These are phyloP conservation scores for Scaptomyza pallida DNA, from an alignment of 1,140 invertebrate genomes.

Conservation along the genomic window DNA sequence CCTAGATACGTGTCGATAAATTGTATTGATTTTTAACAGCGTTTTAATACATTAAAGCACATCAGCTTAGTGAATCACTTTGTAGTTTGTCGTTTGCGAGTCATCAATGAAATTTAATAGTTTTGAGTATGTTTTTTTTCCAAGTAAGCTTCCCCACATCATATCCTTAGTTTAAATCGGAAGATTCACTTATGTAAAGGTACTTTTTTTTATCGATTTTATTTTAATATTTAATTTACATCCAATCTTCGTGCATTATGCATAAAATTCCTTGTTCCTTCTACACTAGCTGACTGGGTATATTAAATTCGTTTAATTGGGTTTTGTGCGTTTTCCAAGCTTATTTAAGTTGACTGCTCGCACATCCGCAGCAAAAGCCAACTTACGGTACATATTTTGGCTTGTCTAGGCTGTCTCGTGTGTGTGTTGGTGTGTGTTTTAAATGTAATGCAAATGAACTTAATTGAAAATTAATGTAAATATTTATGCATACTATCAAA, in stretches of 20 bases:
- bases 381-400: slow-evolving; percentile 32
- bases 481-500: slow-evolving; percentile 56
- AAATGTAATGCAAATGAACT: slow-evolving; percentile 71
- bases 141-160: too few species aligned
- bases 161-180: too few species aligned
- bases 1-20: slow-evolving; percentile 58
- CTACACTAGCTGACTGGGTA: not conserved
- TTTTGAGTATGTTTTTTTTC: too few species aligned
- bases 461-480: slow-evolving; percentile 81
- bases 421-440: slow-evolving; percentile 11
- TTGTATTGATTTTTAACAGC: slow-evolving; percentile 38
- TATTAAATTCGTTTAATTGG: not conserved
- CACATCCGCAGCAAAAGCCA: not conserved
- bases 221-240: too few species aligned
- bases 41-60: not conserved
- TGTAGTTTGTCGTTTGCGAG: too few species aligned
- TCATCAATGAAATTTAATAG: too few species aligned
- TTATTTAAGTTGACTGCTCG: slow-evolving; percentile 2
- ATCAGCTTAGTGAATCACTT: not conserved
- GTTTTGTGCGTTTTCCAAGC: not conserved
- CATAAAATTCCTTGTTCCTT: not conserved
- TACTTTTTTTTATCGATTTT: too few species aligned
- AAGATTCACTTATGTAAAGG: too few species aligned
- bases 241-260: too few species aligned
- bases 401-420: slow-evolving; percentile 36